Percentiles rank a stretch among this genome's conserved stretches.
Evolutionary conservation across 2,113 vertebrate species (phyloP).

Genomic region (Cricetomys ansorgei): DNA sequence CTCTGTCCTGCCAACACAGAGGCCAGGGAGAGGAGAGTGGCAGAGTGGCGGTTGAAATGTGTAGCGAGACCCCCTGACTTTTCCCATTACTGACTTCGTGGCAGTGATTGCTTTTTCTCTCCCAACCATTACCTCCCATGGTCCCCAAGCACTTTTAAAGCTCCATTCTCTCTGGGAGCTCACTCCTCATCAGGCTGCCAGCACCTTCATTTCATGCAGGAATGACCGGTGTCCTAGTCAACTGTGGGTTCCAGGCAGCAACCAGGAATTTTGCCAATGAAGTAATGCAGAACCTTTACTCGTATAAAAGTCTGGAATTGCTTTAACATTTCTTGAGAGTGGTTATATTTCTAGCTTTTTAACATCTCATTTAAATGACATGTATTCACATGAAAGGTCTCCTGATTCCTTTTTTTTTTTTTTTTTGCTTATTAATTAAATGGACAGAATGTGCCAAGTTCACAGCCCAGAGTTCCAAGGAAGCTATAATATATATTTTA

Average conservation of each 20-base stretch:
- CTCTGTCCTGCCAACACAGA: background rate
- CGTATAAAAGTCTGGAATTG: conserved; percentile 32
- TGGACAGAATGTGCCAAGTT: background rate
- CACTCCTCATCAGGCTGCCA: background rate
- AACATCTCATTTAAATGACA: conserved; percentile 55
- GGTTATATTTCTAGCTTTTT: conserved; percentile 35
- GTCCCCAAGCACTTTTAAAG: background rate
- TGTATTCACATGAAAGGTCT: background rate
- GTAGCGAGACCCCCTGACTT: background rate
- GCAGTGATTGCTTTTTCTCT: background rate
- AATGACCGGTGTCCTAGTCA: conserved; percentile 28
- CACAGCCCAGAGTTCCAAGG: background rate
- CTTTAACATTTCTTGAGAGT: conserved; percentile 3
- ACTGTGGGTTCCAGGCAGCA: background rate
- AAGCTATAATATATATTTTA: background rate
- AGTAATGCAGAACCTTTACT: conserved; percentile 51
- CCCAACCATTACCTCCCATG: background rate
- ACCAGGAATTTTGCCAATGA: conserved; percentile 26
- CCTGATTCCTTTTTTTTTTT: background rate
- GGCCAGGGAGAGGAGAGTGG: too few relatives aligned
- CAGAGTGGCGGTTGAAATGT: background rate
- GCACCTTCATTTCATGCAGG: background rate
- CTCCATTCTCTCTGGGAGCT: background rate
- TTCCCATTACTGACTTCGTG: background rate
- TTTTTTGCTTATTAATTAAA: conserved; percentile 52